Evolutionary conservation across 2,888 invertebrate genomes (phyloP), one percentile per base, ranked within the genome.

Genomic region (Drosophila parthenogenetica): DNA sequence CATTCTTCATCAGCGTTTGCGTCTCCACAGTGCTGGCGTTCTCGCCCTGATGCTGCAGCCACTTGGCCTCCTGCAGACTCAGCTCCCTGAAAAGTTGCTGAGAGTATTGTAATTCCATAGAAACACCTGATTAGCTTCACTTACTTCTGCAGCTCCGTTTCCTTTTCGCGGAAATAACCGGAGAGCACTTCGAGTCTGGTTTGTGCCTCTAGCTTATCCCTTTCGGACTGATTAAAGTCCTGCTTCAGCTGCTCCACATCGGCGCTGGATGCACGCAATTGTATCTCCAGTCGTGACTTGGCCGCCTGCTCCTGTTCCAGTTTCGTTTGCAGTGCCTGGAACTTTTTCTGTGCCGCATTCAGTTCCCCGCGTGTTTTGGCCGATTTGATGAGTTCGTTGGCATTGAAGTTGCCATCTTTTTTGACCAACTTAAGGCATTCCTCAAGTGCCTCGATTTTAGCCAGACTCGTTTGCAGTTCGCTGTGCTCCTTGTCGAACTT

Each of bases 101-200:
- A 32, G 19, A 29, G 11, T 11, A 11, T 32, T 32, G 11, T 11
- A 32, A 22, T 22, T 5, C 5, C 22, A 3, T 19, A 19, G 3
- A 19, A 3, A 19, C 3, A 2, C 2, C 3, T 19, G 2, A 19
- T 19, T 29, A 8, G 42, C 3, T 37, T 50, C 22, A 57, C 67
- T 14, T 93, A 97, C 96, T 97, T 97, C 93, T 97, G 95, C 50
- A 98, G 93, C 92, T 97, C 96, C 13, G 95, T 94, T 92, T 98
- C 98, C 83, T 97, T 96, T 76, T 98, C 97, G 89, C 97, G 97
- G 93, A 98, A 98, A 92, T 98, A 98, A 89, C 95, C 96, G 0
- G 96, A 96, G 42, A 98, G 93, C 1, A 98, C 97, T 89, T 97
- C 96, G 2, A 98, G 93, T 82, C 96, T 95, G 0, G 97, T 97